Percentiles rank a stretch among this genome's conserved stretches.
phyloP scores from a whole-genome alignment of 2,888 invertebrate species.

The Cynaeus angustus region DNA sequence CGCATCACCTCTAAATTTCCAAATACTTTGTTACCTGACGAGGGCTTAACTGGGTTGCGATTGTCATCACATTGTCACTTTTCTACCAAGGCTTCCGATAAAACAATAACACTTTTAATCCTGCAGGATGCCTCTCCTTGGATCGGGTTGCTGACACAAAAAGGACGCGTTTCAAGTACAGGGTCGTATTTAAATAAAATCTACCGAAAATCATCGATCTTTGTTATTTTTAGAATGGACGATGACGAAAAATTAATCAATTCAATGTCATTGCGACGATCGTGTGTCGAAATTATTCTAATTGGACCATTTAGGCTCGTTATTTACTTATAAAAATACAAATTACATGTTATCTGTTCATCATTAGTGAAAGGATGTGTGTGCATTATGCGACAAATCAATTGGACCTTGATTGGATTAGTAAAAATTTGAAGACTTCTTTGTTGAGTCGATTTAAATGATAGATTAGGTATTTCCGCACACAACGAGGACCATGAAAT shows the following conservation, averaged over 20 bases:
- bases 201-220: constrained; percentile 9
- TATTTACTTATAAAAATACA: constrained; percentile 35
- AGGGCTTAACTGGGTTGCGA: background rate
- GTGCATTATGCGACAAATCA: constrained; percentile 21
- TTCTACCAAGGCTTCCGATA: background rate
- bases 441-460: background rate
- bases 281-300: constrained; percentile 38
- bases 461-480: constrained; percentile 2
- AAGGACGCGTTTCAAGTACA: constrained; percentile 21
- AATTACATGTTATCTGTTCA: constrained; percentile 21
- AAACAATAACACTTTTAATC: constrained; percentile 2
- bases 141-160: constrained; percentile 21
- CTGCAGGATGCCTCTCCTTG: constrained; percentile 5
- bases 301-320: constrained; percentile 27
- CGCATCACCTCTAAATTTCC: constrained; percentile 2
- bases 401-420: constrained; percentile 1
- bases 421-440: background rate
- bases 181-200: constrained; percentile 19
- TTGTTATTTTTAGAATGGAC: constrained; percentile 24
- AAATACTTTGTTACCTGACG: background rate
- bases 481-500: constrained; percentile 8
- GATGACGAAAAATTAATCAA: constrained; percentile 34
- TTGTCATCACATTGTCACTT: background rate
- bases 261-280: constrained; percentile 30
- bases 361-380: constrained; percentile 10